Evolutionary conservation across 2,888 invertebrate genomes (phyloP), one percentile per base, ranked within the genome.

Genomic region (Hirtodrosophila trivittata): DNA sequence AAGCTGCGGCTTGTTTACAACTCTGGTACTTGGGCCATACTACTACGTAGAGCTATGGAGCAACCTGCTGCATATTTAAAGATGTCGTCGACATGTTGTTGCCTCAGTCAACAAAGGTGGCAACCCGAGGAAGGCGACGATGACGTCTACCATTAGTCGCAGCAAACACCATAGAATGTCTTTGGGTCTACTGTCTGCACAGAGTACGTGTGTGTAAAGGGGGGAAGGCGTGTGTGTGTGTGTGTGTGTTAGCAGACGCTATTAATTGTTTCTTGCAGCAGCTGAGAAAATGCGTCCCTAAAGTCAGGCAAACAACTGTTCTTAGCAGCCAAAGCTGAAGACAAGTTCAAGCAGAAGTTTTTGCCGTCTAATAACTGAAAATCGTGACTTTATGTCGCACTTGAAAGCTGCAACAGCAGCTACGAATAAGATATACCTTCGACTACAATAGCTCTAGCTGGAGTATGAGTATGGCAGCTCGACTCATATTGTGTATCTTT

Each of bases 381-480:
- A 86, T 87, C 84, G 84, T 84, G 84, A 84, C 87, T 83, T 71
- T 83, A 86, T 86, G 84, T 63, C 72, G 68, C 65, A 73, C 84
- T 77, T 82, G 80, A 80, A 64, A 66, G 66, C 54, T 55, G 37
- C 39, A 49, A 41, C 49, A 55, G 46, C 41, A 67, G 47, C 63
- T 9, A 56, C 28, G 42, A 46, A 58, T 47, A 56, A 46, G 45
- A 60, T 45, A 54, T n/a, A 56, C n/a, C n/a, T n/a, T n/a, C 35
- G 68, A 58, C 47, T 54, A 63, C 72, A 83, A 64, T 74, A 38
- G 35, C 50, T 49, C 41, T 47, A 43, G 49, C 64, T 66, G 5
- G 3, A 21, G 3, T 21, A 21, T 21, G 18, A 33, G 58, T 46
- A 71, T 74, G 54, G 75, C 63, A 75, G 54, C 49, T 69, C 55